Conservation (phyloP, 2,888 invertebrate genomes). For the Tetanocera ferruginea region DNA sequence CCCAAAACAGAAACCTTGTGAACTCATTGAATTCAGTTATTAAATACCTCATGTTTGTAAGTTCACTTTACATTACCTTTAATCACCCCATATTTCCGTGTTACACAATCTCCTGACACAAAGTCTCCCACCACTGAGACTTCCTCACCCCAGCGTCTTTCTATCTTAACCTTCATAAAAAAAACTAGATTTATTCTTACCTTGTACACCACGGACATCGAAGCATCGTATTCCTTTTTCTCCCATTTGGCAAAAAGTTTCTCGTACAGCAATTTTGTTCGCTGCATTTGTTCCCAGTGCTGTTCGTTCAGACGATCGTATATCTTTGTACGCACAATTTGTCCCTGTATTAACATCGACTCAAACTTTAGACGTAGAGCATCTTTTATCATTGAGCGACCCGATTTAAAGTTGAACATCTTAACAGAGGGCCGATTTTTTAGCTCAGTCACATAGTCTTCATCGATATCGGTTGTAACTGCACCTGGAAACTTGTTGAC, state of each 20-base stretch:
- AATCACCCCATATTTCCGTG: too few relatives aligned
- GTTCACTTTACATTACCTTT: too few relatives aligned
- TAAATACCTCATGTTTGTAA: too few relatives aligned
- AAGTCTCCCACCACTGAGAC: too few relatives aligned
- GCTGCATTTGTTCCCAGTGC: constrained; percentile 60
- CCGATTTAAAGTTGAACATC: constrained; percentile 62
- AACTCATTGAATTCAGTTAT: too few relatives aligned
- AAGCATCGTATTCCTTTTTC: constrained; percentile 63
- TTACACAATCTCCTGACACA: too few relatives aligned
- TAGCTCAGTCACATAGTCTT: constrained; percentile 66
- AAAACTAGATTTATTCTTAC: constrained; percentile 16
- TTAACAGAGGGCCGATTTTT: constrained; percentile 60
- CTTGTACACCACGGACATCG: constrained; percentile 63
- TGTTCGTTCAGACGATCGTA: constrained; percentile 62
- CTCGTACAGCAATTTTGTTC: constrained; percentile 57
- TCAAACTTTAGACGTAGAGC: constrained; percentile 66
- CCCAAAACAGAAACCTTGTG: too few relatives aligned
- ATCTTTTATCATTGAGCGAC: constrained; percentile 59
- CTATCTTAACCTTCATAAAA: too few relatives aligned
- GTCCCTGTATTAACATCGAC: constrained; percentile 64
- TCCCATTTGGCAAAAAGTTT: constrained; percentile 66
- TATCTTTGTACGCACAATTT: constrained; percentile 64
- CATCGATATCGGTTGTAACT: constrained; percentile 67
- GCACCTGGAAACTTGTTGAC: constrained; percentile 55
- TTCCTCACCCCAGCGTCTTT: too few relatives aligned